Evolutionary conservation across 2,888 invertebrate genomes (phyloP).

Genomic region (Venustoraphidia nigricollis): DNA sequence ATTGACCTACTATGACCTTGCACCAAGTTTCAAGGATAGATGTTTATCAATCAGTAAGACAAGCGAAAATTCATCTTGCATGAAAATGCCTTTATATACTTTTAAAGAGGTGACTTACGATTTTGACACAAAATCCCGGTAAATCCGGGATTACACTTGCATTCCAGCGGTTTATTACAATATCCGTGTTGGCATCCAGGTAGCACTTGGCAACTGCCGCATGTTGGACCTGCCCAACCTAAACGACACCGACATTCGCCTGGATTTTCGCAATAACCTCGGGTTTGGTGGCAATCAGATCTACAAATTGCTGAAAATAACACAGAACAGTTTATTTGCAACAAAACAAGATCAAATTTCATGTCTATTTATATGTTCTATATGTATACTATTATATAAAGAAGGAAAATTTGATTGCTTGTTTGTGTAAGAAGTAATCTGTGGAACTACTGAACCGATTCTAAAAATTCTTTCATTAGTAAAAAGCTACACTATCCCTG

Average conservation of each 20-base stretch:
- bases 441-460: too few relatives aligned
- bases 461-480: too few relatives aligned
- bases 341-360: too few relatives aligned
- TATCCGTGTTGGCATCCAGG: slow-evolving; percentile 86
- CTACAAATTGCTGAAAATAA: slow-evolving; percentile 60
- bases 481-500: too few relatives aligned
- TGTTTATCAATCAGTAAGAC: too few relatives aligned
- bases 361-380: too few relatives aligned
- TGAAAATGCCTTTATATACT: not conserved
- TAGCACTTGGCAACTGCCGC: slow-evolving; percentile 72
- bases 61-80: not conserved
- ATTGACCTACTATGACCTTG: too few relatives aligned
- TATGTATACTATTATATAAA: too few relatives aligned
- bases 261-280: slow-evolving; percentile 76
- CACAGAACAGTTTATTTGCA: too few relatives aligned
- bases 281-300: slow-evolving; percentile 67
- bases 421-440: too few relatives aligned
- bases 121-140: slow-evolving; percentile 77
- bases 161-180: slow-evolving; percentile 79
- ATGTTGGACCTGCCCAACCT: slow-evolving; percentile 81
- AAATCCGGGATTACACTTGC: slow-evolving; percentile 82
- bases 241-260: slow-evolving; percentile 77
- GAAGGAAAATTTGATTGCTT: too few relatives aligned
- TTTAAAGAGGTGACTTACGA: slow-evolving; percentile 40
- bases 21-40: too few relatives aligned